Evolutionary conservation across 37 sponge, comb jelly and placozoan genomes (phyloP), one percentile per base, ranked within the genome.

Genomic region (Spongia lamella): DNA sequence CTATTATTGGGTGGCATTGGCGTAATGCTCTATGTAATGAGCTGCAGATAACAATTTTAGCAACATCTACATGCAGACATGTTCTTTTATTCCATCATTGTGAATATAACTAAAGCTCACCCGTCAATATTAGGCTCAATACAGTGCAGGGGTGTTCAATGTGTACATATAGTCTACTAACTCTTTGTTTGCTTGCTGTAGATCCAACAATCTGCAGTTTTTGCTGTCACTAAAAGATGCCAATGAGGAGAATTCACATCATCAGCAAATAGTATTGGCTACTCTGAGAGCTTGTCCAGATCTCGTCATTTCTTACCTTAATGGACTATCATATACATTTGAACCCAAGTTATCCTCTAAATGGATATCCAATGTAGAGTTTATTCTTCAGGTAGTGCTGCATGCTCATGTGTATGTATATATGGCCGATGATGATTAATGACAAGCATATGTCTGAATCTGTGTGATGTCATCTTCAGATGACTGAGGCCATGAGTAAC

Each of bases 191-290:
- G 21, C 3, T 31, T n/a, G n/a, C n/a, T 30, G 0, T 50, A 89
- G 89, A 62, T 78, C 79, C 40, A 90, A 81, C 61, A 90, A 90
- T 37, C 83, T 90, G 35, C 80, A 84, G 4, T 56, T 82, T 16
- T 26, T 86, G 4, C 73, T 75, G 49, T 73, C 66, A 17, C 78
- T 85, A 7, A 53, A 73, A 4, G 68, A 65, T 5, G 55, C 27
- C 21, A 29, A 82, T 13, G 13, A 13, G 0, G n/a, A n/a, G n/a
- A 27, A 66, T 7, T 33, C 70, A 16, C 1, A 31, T 17, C 61
- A 63, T 19, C 73, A 59, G 29, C 15, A 37, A 0, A 78, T 90
- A 21, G 35, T 82, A 69, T 1, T 73, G 21, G 49, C 52, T 15
- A 73, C 70, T 26, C 26, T 82, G 5, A 19, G 60, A 1, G 55